Conservation (phyloP, 2,888 invertebrate species). For the Meandrusa payeni region DNA sequence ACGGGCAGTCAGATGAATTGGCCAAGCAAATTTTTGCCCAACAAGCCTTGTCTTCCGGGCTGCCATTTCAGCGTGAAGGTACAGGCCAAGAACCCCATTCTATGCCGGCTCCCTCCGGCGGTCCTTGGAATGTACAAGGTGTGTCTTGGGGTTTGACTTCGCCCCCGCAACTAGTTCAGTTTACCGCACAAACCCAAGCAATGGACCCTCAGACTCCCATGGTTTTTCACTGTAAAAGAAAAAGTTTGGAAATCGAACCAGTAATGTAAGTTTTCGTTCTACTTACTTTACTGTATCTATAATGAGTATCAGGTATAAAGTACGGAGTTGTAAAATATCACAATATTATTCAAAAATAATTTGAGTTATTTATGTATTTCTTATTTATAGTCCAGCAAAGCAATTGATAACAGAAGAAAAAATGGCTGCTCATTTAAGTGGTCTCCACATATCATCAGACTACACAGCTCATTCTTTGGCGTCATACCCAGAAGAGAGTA, state of each 20-base stretch:
- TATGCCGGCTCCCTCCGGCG: constrained; percentile 66
- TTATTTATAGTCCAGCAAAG: constrained; percentile 85
- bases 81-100: constrained; percentile 46
- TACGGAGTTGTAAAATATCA: no score
- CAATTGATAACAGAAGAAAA: constrained; percentile 91
- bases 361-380: no score
- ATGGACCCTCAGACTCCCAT: constrained; percentile 42
- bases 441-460: constrained; percentile 85
- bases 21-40: constrained; percentile 66
- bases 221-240: constrained; percentile 64
- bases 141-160: constrained; percentile 75
- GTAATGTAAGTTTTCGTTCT: constrained; percentile 81
- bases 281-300: no score
- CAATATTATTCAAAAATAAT: no score
- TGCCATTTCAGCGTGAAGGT: constrained; percentile 41
- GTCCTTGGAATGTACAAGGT: constrained; percentile 76
- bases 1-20: constrained; percentile 60
- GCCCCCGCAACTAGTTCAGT: constrained; percentile 68
- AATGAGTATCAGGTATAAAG: no score
- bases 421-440: constrained; percentile 89
- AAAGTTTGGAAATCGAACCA: constrained; percentile 65
- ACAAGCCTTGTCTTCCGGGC: constrained; percentile 51
- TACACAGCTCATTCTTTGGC: constrained; percentile 53
- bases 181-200: constrained; percentile 60
- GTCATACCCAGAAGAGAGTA: constrained; percentile 41